Base-by-base conservation (phyloP, 2,113 vertebrate genomes). In the Machaerirhynchus nigripectus region DNA sequence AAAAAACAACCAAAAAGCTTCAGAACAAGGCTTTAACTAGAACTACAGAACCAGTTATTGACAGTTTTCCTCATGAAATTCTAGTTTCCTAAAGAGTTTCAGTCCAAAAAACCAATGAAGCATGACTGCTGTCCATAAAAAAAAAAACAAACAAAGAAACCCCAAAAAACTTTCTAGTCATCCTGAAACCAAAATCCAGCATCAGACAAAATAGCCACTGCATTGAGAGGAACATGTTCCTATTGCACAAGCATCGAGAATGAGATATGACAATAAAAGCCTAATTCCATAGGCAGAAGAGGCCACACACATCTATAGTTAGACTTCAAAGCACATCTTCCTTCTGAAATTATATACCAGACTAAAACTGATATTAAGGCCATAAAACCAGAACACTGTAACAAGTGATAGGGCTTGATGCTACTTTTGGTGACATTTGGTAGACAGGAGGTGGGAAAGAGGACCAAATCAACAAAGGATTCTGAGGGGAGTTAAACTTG, bases 241-340 rank as follows among this genome's bases (percentile, higher is more conserved):
- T 97, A 97, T 97, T 97, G 97, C 97, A 97, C 96, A 96, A 96
- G 96, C 95, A 83, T 52, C 6, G 5, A 97, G 89, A 89, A 92
- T 76, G 91, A 95, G 91, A 94, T 73, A 87, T 77, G 84, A 92
- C 96, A 96, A 93, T 96, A 95, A 95, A 91, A 92, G 94, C 91
- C 93, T 53, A 82, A 76, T 92, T 68, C 63, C 85, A 84, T 74
- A 93, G 93, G 92, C 92, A 97, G 65, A 78, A 95, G 94, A 96
- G 69, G 86, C 90, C 90, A 97, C 91, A 7, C 49, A 50, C 74
- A 91, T 89, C 39, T 42, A 39, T 21, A 81, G 57, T 94, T 22
- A 74, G 80, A 94, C 74, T 93, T 95, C 89, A 94, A 93, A 97
- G 93, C 83, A 94, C 87, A 92, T 85, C 89, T 81, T 95, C 60